A percentile compares a stretch with the other conserved stretches of the same genome.
Evolutionary conservation across 2,888 invertebrate species (phyloP).

Genomic region (Pristionchus maxplancki): DNA sequence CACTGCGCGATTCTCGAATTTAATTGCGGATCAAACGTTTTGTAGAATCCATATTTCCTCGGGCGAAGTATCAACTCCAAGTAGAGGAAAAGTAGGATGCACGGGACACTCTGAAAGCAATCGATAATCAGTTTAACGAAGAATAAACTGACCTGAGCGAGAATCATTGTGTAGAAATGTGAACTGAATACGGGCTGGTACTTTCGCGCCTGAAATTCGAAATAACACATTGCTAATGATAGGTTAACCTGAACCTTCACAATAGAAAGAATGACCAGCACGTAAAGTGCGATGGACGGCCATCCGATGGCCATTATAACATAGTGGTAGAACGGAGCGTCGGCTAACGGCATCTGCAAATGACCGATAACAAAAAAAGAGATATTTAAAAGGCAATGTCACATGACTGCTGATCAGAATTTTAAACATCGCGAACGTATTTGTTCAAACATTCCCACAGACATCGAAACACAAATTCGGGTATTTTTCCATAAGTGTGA

Average conservation of each 20-base stretch:
- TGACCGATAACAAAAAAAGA: neutral
- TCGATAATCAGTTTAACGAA: neutral
- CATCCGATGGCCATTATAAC: slow-evolving; percentile 16
- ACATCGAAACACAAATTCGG: no score
- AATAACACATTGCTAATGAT: no score
- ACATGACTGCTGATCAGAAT: neutral
- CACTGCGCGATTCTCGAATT: neutral
- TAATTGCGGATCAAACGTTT: neutral
- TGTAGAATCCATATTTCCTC: neutral
- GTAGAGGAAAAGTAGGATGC: neutral
- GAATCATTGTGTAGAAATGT: slow-evolving; percentile 26
- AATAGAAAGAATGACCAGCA: neutral
- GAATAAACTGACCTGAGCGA: slow-evolving; percentile 21
- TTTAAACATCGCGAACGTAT: neutral
- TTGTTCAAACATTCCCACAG: neutral
- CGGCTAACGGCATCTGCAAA: neutral
- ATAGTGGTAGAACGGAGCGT: neutral
- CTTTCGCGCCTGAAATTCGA: neutral
- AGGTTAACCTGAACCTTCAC: no score
- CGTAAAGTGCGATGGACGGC: neutral
- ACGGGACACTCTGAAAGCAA: neutral
- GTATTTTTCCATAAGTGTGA: no score
- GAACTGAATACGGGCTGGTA: neutral
- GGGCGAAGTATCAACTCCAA: neutral
- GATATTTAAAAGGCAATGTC: neutral